Evolutionary conservation across 2,888 invertebrate genomes (phyloP).

Genomic region (Perithous albicinctus): DNA sequence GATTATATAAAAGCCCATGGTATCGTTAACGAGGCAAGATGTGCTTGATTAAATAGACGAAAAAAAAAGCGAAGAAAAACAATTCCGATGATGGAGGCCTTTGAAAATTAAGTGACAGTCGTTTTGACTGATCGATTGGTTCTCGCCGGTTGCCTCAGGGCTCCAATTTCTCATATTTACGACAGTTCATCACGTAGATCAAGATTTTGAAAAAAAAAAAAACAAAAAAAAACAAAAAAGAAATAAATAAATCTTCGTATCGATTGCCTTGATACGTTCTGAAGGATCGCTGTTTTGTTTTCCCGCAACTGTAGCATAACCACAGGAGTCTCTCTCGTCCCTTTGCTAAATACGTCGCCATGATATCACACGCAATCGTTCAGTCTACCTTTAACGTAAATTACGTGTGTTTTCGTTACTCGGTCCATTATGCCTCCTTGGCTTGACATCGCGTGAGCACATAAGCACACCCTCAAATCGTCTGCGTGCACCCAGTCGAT

Average conservation of each 20-base stretch:
- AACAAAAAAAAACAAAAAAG: conserved; percentile 15
- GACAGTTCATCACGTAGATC: conserved; percentile 18
- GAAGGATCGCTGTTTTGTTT: conserved; percentile 1
- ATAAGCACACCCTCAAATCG: conserved; percentile 15
- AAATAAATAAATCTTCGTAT: not conserved
- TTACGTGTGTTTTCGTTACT: conserved; percentile 34
- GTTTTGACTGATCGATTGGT: conserved; percentile 57
- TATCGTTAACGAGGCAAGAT: conserved; percentile 53
- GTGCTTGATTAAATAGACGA: conserved; percentile 30
- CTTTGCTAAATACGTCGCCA: not conserved
- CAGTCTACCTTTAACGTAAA: conserved; percentile 15
- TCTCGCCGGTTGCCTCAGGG: conserved; percentile 32
- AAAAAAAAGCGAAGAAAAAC: conserved; percentile 12
- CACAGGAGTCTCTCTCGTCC: not conserved
- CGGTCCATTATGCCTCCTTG: conserved; percentile 22
- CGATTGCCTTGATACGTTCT: conserved; percentile 2
- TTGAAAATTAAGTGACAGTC: conserved; percentile 54
- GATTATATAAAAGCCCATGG: conserved; percentile 27
- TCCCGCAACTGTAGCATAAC: not conserved
- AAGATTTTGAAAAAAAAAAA: not conserved
- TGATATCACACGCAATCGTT: conserved; percentile 7
- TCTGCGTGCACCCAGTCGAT: conserved; percentile 51
- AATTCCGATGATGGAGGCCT: conserved; percentile 44
- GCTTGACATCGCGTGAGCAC: conserved; percentile 53
- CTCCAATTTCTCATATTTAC: conserved; percentile 18